These are phyloP conservation scores for Elgaria multicarinata DNA, from an alignment of 2,113 vertebrate species.

Conservation along the genomic window DNA sequence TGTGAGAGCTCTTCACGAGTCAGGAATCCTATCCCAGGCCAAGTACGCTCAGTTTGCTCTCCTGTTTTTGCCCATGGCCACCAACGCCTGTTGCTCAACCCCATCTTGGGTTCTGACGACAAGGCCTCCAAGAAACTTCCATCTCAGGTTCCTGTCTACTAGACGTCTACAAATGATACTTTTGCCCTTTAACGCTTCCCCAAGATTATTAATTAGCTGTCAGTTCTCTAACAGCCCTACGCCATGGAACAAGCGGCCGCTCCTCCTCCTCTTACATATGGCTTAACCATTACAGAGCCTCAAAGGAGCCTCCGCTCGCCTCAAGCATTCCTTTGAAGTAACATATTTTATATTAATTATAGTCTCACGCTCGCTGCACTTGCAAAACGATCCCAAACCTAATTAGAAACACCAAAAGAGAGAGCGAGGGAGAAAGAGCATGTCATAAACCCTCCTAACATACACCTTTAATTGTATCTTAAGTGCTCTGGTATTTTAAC, in stretches of 20 bases:
- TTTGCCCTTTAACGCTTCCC: neutral
- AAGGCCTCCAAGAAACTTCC: neutral
- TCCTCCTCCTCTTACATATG: conserved; percentile 27
- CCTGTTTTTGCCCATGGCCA: neutral
- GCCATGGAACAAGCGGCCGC: conserved; percentile 17
- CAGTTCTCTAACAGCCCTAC: neutral
- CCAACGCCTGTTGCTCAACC: neutral
- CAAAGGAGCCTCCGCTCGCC: conserved; percentile 37
- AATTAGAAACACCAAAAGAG: conserved; percentile 46
- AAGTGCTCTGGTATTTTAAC: conserved; percentile 58
- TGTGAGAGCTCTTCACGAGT: neutral
- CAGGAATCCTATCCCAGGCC: neutral
- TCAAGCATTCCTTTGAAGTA: conserved; percentile 57
- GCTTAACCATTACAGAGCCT: conserved; percentile 55
- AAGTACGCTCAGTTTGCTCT: neutral
- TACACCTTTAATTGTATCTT: conserved; percentile 55
- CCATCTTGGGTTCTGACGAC: neutral
- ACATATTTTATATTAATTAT: conserved; percentile 22
- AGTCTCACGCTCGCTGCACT: neutral
- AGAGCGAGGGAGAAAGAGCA: conserved; percentile 42
- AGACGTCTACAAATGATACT: neutral
- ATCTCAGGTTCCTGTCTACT: neutral
- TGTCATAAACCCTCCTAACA: neutral
- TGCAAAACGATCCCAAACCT: conserved; percentile 48
- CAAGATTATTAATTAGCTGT: neutral